Percentiles rank a stretch among this genome's conserved stretches.
phyloP scores from a whole-genome alignment of 2,113 vertebrate genomes.

The Trichomycterus rosablanca region DNA sequence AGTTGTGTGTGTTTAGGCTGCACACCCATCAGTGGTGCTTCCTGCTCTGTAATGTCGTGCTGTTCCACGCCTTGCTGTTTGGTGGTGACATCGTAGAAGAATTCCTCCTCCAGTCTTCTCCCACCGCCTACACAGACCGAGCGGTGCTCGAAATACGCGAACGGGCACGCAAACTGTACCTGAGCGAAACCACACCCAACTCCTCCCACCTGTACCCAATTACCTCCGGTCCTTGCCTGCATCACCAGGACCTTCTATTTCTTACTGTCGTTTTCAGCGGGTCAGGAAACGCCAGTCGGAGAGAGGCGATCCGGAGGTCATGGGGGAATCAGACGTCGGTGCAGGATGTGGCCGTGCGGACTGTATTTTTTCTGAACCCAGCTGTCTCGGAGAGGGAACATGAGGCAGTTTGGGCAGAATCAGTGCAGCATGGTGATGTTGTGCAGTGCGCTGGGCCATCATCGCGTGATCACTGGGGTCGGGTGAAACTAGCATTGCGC shows the following conservation, averaged over 20 bases:
- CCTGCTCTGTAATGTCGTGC: conserved; percentile 79
- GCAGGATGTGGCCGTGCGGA: conserved; percentile 57
- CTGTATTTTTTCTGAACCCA: conserved; percentile 76
- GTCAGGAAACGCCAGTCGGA: conserved; percentile 68
- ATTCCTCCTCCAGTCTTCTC: conserved; percentile 77
- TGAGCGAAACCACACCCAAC: conserved; percentile 62
- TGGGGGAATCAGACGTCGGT: conserved; percentile 77
- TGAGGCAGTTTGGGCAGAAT: conserved; percentile 64
- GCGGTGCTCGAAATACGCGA: conserved; percentile 73
- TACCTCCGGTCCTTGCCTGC: conserved; percentile 60
- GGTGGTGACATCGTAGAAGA: conserved; percentile 87
- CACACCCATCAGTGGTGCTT: conserved; percentile 90
- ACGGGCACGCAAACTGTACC: conserved; percentile 74
- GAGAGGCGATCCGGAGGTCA: conserved; percentile 70
- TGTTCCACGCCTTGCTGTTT: conserved; percentile 85
- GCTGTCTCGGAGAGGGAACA: conserved; percentile 57
- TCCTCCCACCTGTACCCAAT: conserved; percentile 64
- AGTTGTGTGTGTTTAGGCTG: conserved; percentile 77
- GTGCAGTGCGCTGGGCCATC: conserved; percentile 72
- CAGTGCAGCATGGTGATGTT: conserved; percentile 67
- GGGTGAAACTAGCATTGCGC: conserved; percentile 65
- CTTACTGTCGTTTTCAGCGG: conserved; percentile 75
- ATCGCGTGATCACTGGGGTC: conserved; percentile 62
- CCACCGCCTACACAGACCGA: conserved; percentile 69
- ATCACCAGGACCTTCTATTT: conserved; percentile 70